Base-by-base conservation (phyloP, 2,113 vertebrate species). In the Alaudala cheleensis region DNA sequence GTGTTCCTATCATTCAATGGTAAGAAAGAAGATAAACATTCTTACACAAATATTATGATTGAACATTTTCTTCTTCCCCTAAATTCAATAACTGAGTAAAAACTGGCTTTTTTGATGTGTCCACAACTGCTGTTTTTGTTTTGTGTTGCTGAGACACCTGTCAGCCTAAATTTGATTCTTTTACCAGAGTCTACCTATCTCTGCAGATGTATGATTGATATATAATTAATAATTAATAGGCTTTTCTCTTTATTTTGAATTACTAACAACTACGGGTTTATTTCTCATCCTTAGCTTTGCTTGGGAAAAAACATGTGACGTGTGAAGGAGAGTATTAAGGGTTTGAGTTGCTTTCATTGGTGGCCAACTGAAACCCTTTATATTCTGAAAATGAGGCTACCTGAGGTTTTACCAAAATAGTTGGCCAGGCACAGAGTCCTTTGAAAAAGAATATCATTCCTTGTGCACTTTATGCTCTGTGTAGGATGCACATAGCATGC, bases 1-100 rank as follows among this genome's bases (percentile, higher is more conserved):
- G 97, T 98, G 74, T 98, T 98, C 90, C 90, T 98, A 95, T 98
- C 97, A 66, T 98, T 98, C 94, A 97, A 96, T 95, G 98, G 98
- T 98, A 98, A 98, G 98, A 97, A 84, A 97, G 16, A 90, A 96
- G 86, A 97, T 92, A 96, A 96, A 96, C 62, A 81, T 92, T 88
- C 87, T 95, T 61, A 81, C 82, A 39, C 37, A 96, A 96, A 96
- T 95, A 56, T 95, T 96, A 71, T 95, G 94, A 86, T 44, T 93
- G 56, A 72, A 78, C 15, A 58, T 90, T 92, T 84, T 88, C 47
- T 96, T 77, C 39, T 91, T 91, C 53, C 5, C 21, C 26, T 83
- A 21, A 53, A n/a, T 81, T 88, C 14, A 95, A 9, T 90, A 85
- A 51, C 61, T 67, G 66, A 76, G 53, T 74, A 73, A 13, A 83